phyloP scores from a whole-genome alignment of 2,797 vertebrate genomes.

The Pachyuromys duprasi region DNA sequence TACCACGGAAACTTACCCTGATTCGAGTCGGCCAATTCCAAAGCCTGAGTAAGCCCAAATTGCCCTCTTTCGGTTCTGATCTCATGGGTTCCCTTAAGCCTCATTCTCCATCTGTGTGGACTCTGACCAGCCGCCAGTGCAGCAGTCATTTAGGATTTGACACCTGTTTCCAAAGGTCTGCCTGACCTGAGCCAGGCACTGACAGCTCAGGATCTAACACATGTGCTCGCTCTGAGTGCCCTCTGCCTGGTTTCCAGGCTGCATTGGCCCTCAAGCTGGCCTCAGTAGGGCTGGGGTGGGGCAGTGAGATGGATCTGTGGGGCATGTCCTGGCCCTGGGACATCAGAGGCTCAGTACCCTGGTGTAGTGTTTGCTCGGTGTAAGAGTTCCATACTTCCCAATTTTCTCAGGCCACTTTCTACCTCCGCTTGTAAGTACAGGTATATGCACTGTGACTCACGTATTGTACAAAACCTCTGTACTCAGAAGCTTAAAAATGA shows the following conservation, averaged over 20 bases:
- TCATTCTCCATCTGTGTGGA: neutral
- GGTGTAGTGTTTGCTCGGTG: neutral
- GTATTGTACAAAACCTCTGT: neutral
- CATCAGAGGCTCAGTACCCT: too few relatives aligned
- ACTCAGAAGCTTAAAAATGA: neutral
- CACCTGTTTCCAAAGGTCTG: neutral
- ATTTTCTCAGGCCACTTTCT: neutral
- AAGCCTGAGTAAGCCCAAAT: neutral
- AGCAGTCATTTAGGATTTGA: neutral
- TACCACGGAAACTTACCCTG: neutral
- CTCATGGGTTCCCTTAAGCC: neutral
- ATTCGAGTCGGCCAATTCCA: neutral
- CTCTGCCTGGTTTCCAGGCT: neutral
- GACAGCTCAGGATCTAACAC: neutral
- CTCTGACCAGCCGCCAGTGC: neutral
- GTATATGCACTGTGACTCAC: neutral
- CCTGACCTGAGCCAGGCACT: neutral
- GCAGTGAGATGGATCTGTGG: neutral
- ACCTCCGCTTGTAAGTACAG: neutral
- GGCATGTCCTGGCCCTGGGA: too few relatives aligned
- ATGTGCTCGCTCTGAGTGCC: fast-evolving
- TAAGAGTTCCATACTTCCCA: neutral
- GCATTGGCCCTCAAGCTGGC: neutral
- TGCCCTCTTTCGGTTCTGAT: neutral
- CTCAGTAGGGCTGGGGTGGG: neutral